Evolutionary conservation across 2,888 invertebrate genomes (phyloP), one percentile per base, ranked within the genome.

Genomic region (Argyresthia albistria): DNA sequence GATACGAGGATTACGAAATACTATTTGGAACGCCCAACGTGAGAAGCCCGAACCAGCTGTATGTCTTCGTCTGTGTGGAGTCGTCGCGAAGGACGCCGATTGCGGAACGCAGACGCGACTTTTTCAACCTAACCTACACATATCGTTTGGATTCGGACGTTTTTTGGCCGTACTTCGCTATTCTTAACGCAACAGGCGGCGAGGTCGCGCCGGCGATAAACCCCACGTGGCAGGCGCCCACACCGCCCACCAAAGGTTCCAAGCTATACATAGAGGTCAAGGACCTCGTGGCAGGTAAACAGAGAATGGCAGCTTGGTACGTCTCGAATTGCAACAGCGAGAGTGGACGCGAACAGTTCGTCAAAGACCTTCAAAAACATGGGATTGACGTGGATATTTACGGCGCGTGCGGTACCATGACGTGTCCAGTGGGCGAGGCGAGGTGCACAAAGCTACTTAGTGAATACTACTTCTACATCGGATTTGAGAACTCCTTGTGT

Each of bases 401-500:
- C 62, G 93, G 92, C n/a, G 64, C 62, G 0, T 93, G 93, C 65
- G 91, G 92, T 0, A 58, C 62, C 0, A 59, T 70, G 1, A 69
- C 60, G 61, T 88, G 73, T 53, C 58, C 64, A 0, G 60, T 57
- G 50, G 51, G 53, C 8, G 51, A 56, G 4, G 46, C 54, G 16
- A 73, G 62, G 35, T 89, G 89, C 55, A 61, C 67, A 35, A 59
- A 59, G n/a, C 73, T 71, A 68, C 55, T 83, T 37, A 80, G 84
- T 58, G 69, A 73, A n/a, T 93, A 93, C 66, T 91, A 90, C 66
- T 93, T 93, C 65, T 92, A 93, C 62, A 73, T 93, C 53, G 74
- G 88, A 8, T 92, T 92, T 61, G 93, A 93, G 65, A 93, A 93
- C 65, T 90, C 92, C 8, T 83, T 92, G 56, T 93, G 93, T 71